Evolutionary conservation across 1,140 invertebrate species (phyloP).

Genomic region (Lethocerus indicus): DNA sequence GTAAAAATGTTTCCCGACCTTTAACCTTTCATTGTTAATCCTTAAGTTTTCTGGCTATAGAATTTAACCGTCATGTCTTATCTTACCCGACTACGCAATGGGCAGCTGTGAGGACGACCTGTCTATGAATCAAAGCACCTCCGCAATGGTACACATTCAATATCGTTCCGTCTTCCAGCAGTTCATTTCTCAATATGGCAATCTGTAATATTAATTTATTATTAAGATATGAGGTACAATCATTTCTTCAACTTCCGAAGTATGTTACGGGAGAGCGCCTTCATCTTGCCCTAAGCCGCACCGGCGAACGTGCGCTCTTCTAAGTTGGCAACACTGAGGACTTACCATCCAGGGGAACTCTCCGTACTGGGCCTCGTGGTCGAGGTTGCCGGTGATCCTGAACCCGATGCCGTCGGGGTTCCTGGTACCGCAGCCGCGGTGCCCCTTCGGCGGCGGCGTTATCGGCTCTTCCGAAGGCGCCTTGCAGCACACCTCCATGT

Average conservation of each 20-base stretch:
- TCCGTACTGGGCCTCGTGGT: slow-evolving; percentile 39
- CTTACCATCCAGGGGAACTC: slow-evolving; percentile 31
- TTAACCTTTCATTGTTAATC: too few species aligned
- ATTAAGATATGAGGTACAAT: too few species aligned
- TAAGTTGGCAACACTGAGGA: too few species aligned
- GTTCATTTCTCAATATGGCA: slow-evolving; percentile 45
- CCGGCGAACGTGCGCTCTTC: background rate
- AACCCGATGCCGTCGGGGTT: slow-evolving; percentile 50
- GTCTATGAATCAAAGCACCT: slow-evolving; percentile 50
- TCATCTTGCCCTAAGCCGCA: background rate
- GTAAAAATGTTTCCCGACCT: too few species aligned
- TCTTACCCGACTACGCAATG: slow-evolving; percentile 31
- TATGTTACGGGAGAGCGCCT: too few species aligned
- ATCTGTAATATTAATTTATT: slow-evolving; percentile 26
- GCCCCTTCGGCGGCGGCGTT: slow-evolving; percentile 17
- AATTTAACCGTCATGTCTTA: too few species aligned
- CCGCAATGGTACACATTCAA: slow-evolving; percentile 56
- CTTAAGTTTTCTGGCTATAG: too few species aligned
- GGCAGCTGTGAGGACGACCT: slow-evolving; percentile 51
- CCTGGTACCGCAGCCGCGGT: slow-evolving; percentile 43
- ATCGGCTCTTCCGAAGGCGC: slow-evolving; percentile 20
- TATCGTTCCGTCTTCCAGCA: slow-evolving; percentile 26
- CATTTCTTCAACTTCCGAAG: too few species aligned
- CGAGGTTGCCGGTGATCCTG: slow-evolving; percentile 40
- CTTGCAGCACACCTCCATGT: slow-evolving; percentile 44